These are phyloP conservation scores for Rhagonycha fulva DNA, from an alignment of 2,888 invertebrate genomes.

Conservation along the genomic window DNA sequence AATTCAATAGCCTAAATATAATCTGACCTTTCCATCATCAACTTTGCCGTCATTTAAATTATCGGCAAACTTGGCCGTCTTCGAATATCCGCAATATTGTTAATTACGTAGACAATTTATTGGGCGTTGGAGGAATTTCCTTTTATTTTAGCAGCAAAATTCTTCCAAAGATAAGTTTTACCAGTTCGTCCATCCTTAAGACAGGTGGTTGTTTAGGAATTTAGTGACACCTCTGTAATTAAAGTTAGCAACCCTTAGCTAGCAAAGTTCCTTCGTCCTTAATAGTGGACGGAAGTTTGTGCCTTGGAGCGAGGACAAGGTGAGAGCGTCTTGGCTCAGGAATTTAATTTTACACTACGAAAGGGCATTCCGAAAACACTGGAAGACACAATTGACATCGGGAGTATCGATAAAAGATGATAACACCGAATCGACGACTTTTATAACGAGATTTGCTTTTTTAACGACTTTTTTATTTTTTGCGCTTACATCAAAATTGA, in stretches of 20 bases:
- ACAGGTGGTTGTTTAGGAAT: slow-evolving; percentile 42
- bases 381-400: slow-evolving; percentile 23
- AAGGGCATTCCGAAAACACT: slow-evolving; percentile 41
- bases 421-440: neutral
- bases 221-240: slow-evolving; percentile 44
- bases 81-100: neutral
- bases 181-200: slow-evolving; percentile 31
- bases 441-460: neutral
- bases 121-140: neutral
- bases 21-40: neutral
- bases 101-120: neutral
- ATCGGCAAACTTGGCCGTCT: neutral
- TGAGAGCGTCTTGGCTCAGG: slow-evolving; percentile 42
- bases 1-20: neutral
- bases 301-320: slow-evolving; percentile 14
- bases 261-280: slow-evolving; percentile 32
- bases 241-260: slow-evolving; percentile 39
- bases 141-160: neutral
- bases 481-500: slow-evolving; percentile 12
- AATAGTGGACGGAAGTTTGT: slow-evolving; percentile 28
- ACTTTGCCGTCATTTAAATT: neutral
- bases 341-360: slow-evolving; percentile 48
- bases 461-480: neutral
- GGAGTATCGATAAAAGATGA: neutral
- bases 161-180: neutral